Conservation (phyloP, 1,140 invertebrate species). For the Cydia amplana region DNA sequence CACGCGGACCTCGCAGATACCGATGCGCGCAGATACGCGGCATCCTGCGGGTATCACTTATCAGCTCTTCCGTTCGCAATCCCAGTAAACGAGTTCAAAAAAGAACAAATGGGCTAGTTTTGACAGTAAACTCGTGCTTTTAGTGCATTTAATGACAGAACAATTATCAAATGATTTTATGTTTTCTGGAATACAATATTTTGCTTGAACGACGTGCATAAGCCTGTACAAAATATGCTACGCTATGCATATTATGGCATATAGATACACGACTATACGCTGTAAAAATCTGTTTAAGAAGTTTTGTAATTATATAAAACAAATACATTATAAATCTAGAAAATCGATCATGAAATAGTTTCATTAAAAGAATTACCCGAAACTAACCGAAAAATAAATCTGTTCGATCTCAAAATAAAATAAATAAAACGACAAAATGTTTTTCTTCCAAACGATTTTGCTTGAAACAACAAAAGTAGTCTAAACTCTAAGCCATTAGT, state of each 20-base stretch:
- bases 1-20: too few species aligned
- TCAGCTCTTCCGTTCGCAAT: conserved; percentile 27
- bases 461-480: neutral
- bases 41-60: conserved; percentile 24
- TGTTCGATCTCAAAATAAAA: too few species aligned
- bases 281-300: too few species aligned
- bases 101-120: conserved; percentile 13
- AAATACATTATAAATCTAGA: too few species aligned
- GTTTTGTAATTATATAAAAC: too few species aligned
- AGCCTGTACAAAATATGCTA: too few species aligned
- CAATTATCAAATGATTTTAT: neutral
- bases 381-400: neutral
- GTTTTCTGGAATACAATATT: neutral
- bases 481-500: neutral
- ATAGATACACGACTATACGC: too few species aligned
- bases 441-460: neutral
- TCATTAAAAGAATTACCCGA: too few species aligned
- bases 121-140: neutral
- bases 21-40: conserved; percentile 3
- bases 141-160: neutral
- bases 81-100: neutral
- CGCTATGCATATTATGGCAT: too few species aligned
- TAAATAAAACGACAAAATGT: too few species aligned
- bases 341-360: too few species aligned
- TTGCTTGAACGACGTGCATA: neutral